phyloP scores from a whole-genome alignment of 2,888 invertebrate genomes.

The Heliconius sara region DNA sequence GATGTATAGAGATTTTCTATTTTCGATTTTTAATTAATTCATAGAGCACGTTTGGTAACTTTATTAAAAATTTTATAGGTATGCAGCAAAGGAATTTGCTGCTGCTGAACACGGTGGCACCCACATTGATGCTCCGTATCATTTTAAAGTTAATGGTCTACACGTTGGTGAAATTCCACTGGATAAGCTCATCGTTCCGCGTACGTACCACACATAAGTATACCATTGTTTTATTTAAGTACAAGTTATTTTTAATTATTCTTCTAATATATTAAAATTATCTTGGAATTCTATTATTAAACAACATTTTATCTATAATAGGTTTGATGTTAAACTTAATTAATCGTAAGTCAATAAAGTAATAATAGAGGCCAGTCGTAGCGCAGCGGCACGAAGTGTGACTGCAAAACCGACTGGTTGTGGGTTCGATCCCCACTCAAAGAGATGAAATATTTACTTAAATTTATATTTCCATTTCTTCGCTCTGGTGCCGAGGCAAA shows the following conservation, averaged over 20 bases:
- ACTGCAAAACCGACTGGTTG: no score
- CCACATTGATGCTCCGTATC: slow-evolving; percentile 86
- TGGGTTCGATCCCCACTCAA: no score
- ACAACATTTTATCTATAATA: background rate
- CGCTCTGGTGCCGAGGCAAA: no score
- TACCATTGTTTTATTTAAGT: background rate
- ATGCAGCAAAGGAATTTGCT: slow-evolving; percentile 79
- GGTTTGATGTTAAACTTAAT: no score
- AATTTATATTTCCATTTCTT: no score
- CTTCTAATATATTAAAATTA: background rate
- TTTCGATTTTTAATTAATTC: background rate
- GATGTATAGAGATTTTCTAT: no score
- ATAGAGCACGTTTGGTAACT: background rate
- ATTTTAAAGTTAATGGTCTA: slow-evolving; percentile 75
- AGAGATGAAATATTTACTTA: no score
- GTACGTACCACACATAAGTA: slow-evolving; percentile 56
- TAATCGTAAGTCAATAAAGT: no score
- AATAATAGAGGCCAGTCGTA: no score
- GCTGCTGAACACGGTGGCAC: slow-evolving; percentile 86
- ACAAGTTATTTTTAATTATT: background rate
- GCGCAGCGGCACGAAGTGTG: no score
- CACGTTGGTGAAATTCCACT: slow-evolving; percentile 82
- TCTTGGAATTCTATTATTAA: background rate
- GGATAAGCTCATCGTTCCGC: slow-evolving; percentile 69
- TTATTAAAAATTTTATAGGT: slow-evolving; percentile 58